Evolutionary conservation across 1,140 invertebrate species (phyloP), one percentile per base, ranked within the genome.

Genomic region (Ostrea denselamellosa): DNA sequence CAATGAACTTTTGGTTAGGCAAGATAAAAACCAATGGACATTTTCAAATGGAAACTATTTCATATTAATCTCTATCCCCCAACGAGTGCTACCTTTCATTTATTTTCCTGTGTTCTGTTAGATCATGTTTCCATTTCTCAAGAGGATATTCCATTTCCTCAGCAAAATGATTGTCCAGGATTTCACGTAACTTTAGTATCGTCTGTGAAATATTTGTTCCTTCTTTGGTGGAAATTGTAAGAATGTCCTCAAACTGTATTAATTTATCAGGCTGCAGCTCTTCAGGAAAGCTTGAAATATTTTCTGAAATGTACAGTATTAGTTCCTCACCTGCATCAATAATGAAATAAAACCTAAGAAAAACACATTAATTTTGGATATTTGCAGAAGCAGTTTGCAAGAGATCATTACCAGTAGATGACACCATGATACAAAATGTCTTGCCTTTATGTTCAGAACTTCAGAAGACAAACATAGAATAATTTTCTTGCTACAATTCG

Each of bases 241-340:
- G 90, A 53, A 96, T 92, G n/a, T 95, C 93, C 90, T 97, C 96
- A 95, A 98, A 98, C 83, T 96, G 95, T 0, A 98, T 93, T 0
- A 96, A 88, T 87, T 94, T 96, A 81, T 96, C 94, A 0, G 98
- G 97, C 86, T 96, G 95, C 12, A 97, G 95, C 90, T 96, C 96
- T 89, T 97, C 95, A 0, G 97, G 96, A 91, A 97, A 96, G 14
- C 86, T 88, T 17, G 85, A 89, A 19, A 92, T 52, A 0, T 88
- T 90, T 89, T 92, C 92, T 93, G 87, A 65, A 93, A 91, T 58
- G 52, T 83, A 86, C 77, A 89, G 86, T 3, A 83, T 34, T 34
- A 54, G 81, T 19, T 3, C 7, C 5, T 62, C n/a, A 62, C 17
- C 7, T 7, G 56, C 17, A 19, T 44, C 28, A 68, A 83, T 52